phyloP scores from a whole-genome alignment of 2,888 invertebrate genomes.

The Lycaena phlaeas region DNA sequence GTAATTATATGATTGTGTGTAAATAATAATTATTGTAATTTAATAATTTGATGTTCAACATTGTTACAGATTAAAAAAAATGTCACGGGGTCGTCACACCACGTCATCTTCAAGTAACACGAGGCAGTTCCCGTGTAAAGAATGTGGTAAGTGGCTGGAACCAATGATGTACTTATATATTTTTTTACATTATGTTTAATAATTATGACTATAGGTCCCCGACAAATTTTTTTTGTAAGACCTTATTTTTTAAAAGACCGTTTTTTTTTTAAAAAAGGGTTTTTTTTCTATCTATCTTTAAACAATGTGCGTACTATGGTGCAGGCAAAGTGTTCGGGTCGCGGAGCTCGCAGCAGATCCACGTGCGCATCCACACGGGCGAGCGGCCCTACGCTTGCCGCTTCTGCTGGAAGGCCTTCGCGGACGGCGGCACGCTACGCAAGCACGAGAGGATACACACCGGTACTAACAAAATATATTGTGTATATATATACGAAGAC shows the following conservation, averaged over 20 bases:
- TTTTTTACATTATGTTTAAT: no score
- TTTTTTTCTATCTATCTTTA: no score
- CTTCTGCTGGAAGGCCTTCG: conserved; percentile 92
- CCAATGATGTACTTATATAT: no score
- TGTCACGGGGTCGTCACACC: conserved; percentile 42
- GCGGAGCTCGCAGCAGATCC: conserved; percentile 88
- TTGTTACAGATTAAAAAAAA: conserved; percentile 42
- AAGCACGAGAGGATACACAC: conserved; percentile 91
- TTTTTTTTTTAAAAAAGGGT: no score
- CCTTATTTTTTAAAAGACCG: no score
- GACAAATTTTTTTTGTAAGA: no score
- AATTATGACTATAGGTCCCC: no score
- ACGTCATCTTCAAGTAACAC: conserved; percentile 34
- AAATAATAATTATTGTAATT: not conserved
- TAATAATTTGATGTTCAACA: not conserved
- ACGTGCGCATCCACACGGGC: conserved; percentile 88
- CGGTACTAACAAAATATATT: no score
- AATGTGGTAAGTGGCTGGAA: conserved; percentile 76
- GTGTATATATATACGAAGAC: no score
- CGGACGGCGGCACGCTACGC: conserved; percentile 87
- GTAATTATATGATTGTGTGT: no score
- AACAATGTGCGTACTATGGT: no score
- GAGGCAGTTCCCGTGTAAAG: conserved; percentile 84
- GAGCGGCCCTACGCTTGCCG: conserved; percentile 89
- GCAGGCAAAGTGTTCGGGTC: conserved; percentile 85